A percentile compares a stretch with the other conserved stretches of the same genome.
These are phyloP conservation scores for Tryphoninae sp. DNA, from an alignment of 2,888 invertebrate genomes.

Conservation along the genomic window DNA sequence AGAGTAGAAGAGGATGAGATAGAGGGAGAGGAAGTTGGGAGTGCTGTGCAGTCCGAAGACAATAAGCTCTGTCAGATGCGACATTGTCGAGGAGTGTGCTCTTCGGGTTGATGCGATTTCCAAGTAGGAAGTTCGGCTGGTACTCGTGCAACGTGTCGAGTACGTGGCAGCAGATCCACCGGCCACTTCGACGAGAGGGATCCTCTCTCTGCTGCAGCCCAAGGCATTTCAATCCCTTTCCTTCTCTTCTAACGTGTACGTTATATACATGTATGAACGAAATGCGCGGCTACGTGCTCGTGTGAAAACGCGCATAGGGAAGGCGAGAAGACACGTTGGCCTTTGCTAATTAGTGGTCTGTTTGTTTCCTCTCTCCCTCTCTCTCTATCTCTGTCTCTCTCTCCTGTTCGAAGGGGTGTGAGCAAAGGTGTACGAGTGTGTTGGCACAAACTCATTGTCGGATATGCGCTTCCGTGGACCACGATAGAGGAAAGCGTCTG, in stretches of 20 bases:
- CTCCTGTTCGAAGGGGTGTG: slow-evolving; percentile 9
- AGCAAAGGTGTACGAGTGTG: slow-evolving; percentile 48
- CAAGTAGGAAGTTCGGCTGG: slow-evolving; percentile 69
- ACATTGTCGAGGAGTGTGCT: slow-evolving; percentile 59
- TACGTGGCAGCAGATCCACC: slow-evolving; percentile 55
- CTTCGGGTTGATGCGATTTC: slow-evolving; percentile 67
- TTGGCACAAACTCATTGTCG: slow-evolving; percentile 67
- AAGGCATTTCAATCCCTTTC: slow-evolving; percentile 47
- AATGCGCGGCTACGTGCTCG: slow-evolving; percentile 22
- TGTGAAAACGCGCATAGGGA: slow-evolving; percentile 29
- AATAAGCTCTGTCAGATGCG: slow-evolving; percentile 59
- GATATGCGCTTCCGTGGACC: slow-evolving; percentile 66
- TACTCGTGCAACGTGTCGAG: slow-evolving; percentile 60
- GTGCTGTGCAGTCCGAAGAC: slow-evolving; percentile 54
- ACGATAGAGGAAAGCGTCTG: slow-evolving; percentile 54
- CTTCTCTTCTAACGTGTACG: slow-evolving; percentile 43
- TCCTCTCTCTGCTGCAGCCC: slow-evolving; percentile 38
- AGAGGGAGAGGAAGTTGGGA: slow-evolving; percentile 14
- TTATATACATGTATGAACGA: slow-evolving; percentile 32
- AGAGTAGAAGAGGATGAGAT: slow-evolving; percentile 10
- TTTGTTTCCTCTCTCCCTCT: slow-evolving; percentile 64
- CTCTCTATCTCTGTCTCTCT: neutral
- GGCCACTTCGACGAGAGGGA: slow-evolving; percentile 50
- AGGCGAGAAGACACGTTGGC: slow-evolving; percentile 63
- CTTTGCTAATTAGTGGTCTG: slow-evolving; percentile 72